These are phyloP conservation scores for Hofmannophila pseudospretella DNA, from an alignment of 2,888 invertebrate genomes.

Conservation along the genomic window DNA sequence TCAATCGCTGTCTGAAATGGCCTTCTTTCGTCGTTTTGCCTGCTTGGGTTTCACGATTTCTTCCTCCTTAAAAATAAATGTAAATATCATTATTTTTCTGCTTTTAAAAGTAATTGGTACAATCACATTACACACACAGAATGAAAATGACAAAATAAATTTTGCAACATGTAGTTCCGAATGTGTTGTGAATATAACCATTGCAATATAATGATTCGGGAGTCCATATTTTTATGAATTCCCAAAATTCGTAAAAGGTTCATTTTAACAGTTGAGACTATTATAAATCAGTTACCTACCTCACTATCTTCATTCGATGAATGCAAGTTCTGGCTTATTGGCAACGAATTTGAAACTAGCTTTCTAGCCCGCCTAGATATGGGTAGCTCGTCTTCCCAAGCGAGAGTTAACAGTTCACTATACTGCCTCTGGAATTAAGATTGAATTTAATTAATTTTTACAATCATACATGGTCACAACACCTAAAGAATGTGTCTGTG, in stretches of 20 bases:
- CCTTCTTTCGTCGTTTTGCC: conserved; percentile 94
- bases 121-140: too few species aligned
- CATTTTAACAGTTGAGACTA: not conserved
- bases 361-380: conserved; percentile 81
- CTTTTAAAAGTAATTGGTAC: too few species aligned
- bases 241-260: too few species aligned
- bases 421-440: conserved; percentile 84
- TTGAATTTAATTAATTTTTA: conserved; percentile 5
- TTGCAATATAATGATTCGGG: too few species aligned
- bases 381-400: conserved; percentile 90
- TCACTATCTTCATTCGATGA: conserved; percentile 91
- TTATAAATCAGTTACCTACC: conserved; percentile 36
- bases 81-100: not conserved
- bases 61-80: conserved; percentile 83
- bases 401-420: conserved; percentile 92
- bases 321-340: conserved; percentile 75
- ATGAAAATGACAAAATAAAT: not conserved
- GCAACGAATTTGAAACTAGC: conserved; percentile 77
- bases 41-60: conserved; percentile 94
- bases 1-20: conserved; percentile 96
- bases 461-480: too few species aligned
- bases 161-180: not conserved
- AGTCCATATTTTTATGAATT: too few species aligned
- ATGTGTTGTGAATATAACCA: too few species aligned
- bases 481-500: too few species aligned